These are phyloP conservation scores for Manis pentadactyla DNA, from an alignment of 2,797 vertebrate genomes.

Conservation along the genomic window DNA sequence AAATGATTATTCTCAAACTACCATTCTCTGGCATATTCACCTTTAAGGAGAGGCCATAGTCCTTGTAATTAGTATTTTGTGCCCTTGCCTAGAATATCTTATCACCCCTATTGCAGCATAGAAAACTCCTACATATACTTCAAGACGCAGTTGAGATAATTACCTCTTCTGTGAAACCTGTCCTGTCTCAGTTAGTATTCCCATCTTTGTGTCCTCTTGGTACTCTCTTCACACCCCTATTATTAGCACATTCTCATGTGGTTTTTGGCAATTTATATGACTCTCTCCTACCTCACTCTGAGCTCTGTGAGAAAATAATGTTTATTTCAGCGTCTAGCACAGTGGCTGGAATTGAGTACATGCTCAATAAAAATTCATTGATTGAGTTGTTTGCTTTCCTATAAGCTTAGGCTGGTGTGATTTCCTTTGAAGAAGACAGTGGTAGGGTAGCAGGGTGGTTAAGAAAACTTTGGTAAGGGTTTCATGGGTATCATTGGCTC, in stretches of 20 bases:
- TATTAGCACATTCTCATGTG: neutral
- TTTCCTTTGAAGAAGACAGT: neutral
- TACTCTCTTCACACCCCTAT: neutral
- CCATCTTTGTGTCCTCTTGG: neutral
- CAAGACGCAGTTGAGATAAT: neutral
- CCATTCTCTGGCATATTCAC: neutral
- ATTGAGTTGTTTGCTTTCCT: neutral
- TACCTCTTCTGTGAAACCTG: neutral
- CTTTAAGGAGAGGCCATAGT: neutral
- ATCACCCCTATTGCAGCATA: neutral
- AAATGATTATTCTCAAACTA: neutral
- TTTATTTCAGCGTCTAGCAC: neutral
- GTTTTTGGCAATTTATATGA: accelerated
- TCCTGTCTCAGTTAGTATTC: neutral
- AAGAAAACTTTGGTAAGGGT: neutral
- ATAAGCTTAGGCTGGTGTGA: neutral
- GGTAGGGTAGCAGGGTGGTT: neutral
- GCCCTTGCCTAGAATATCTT: neutral
- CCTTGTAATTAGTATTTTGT: neutral
- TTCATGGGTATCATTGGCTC: neutral
- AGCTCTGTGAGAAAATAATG: neutral
- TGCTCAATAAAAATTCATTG: neutral
- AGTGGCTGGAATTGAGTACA: neutral
- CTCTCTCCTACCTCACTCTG: neutral
- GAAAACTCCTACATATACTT: neutral